A percentile compares a stretch with the other conserved stretches of the same genome.
phyloP scores from a whole-genome alignment of 2,888 invertebrate species.

The Amphipoea oculea region DNA sequence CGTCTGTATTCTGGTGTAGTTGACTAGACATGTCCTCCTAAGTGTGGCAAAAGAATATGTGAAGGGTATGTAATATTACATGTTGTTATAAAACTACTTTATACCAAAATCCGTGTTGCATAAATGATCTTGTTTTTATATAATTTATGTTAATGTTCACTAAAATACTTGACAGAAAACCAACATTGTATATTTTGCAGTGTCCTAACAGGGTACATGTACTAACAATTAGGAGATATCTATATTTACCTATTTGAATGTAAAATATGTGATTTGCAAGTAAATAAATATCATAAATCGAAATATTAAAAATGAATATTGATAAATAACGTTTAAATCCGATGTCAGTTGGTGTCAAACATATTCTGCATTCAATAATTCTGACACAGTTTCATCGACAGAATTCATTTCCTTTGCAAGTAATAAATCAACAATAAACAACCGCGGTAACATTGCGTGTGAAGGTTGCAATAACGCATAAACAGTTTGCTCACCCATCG shows the following conservation, averaged over 20 bases:
- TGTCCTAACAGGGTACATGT: neutral
- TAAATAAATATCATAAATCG: neutral
- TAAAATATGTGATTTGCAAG: neutral
- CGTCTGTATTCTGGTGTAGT: too few species aligned
- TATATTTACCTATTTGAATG: neutral
- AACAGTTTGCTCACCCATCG: conserved; percentile 26
- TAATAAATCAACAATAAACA: conserved; percentile 52
- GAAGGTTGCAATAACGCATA: conserved; percentile 57
- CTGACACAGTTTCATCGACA: conserved; percentile 25
- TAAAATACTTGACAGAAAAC: neutral
- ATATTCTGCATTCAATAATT: conserved; percentile 35
- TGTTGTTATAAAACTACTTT: neutral
- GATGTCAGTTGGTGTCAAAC: conserved; percentile 14
- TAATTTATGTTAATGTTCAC: neutral
- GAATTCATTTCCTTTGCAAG: conserved; percentile 48
- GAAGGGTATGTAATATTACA: neutral
- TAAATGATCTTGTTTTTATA: too few species aligned
- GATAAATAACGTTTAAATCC: conserved; percentile 2
- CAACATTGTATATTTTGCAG: neutral
- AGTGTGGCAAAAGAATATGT: neutral
- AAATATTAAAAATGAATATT: neutral
- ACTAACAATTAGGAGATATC: neutral
- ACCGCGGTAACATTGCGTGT: conserved; percentile 50
- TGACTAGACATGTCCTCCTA: neutral
- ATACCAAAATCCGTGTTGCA: neutral